Conservation (phyloP, 2,797 vertebrate genomes). For the Crax fasciolata region DNA sequence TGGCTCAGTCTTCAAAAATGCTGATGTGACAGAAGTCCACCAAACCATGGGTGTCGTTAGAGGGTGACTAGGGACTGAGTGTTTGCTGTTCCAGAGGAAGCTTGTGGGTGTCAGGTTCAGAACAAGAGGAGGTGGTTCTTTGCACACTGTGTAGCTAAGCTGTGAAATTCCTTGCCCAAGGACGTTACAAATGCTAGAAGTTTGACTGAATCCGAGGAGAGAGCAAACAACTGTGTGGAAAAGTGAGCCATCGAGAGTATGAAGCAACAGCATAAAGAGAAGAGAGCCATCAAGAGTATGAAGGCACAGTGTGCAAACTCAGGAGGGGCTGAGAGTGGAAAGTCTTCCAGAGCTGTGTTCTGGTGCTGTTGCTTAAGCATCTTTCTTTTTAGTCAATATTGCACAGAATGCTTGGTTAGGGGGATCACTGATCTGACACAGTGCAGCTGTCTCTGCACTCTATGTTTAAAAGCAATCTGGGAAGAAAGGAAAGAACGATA, state of each 20-base stretch:
- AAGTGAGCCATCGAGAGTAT: not conserved
- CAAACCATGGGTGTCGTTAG: not conserved
- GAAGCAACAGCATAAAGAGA: not conserved
- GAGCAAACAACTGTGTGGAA: fast-evolving
- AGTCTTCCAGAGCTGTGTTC: not conserved
- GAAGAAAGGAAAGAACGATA: not conserved
- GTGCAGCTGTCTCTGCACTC: not conserved
- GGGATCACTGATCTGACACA: not conserved
- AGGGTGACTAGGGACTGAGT: not conserved
- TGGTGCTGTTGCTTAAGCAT: not conserved
- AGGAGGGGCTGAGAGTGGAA: not conserved
- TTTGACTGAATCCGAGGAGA: not conserved
- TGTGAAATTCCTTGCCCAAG: not conserved
- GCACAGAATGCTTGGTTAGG: not conserved
- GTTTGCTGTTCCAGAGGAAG: slow-evolving; percentile 3
- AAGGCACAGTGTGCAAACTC: not conserved
- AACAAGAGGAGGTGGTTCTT: slow-evolving; percentile 60
- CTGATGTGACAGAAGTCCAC: not conserved
- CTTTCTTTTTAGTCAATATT: not conserved
- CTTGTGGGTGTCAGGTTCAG: slow-evolving; percentile 20
- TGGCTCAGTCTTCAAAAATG: slow-evolving; percentile 1
- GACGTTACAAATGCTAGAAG: not conserved
- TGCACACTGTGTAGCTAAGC: not conserved
- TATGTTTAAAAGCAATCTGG: not conserved
- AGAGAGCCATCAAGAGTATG: not conserved